Base-by-base conservation (phyloP, 2,113 vertebrate genomes). In the Trachemys scripta region DNA sequence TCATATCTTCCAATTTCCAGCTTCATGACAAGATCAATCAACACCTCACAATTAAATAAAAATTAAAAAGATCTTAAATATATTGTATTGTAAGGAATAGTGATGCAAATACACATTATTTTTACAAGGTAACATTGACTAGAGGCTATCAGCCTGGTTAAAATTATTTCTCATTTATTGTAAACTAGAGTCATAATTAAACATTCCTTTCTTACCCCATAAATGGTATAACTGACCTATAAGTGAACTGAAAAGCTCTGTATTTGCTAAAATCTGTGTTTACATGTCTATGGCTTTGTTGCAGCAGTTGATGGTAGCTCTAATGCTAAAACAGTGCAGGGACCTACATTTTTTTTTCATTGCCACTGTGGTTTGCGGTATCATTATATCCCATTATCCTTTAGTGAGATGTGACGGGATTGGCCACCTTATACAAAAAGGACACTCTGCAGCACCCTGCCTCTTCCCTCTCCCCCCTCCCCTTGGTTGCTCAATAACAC, bases 151-250 rank as follows among this genome's bases (percentile, higher is more conserved):
- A 27, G 75, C 22, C 10, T 53, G 57, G 90, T 84, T 81, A 85
- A 69, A 94, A 62, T 9, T 62, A 90, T 29, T 76, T 62, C n/a
- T 29, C 90, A 85, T 92, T 94, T 86, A 53, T 54, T 59, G 82
- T 69, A 88, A 88, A 86, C 78, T 82, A 47, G 42, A 78, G 25
- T 10, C 22, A 79, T 45, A 86, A 78, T 90, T 86, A 65, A 59
- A 82, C 87, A 88, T 96, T 89, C 90, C 59, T 92, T 89, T 85
- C 49, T 53, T 83, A 85, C 59, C 82, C 69, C 45, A n/a, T 59
- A 86, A 81, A 95, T 95, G 79, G 79, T 82, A 81, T 86, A 88
- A 92, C 0, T 96, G 95, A 95, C 95, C 88, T 96, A 92, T 84
- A 80, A 49, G 88, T 82, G 54, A 88, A 79, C 82, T 90, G 90